Percentiles rank a stretch among this genome's conserved stretches.
These are phyloP conservation scores for Hoplodrina blanda DNA, from an alignment of 2,888 invertebrate species.

Conservation along the genomic window DNA sequence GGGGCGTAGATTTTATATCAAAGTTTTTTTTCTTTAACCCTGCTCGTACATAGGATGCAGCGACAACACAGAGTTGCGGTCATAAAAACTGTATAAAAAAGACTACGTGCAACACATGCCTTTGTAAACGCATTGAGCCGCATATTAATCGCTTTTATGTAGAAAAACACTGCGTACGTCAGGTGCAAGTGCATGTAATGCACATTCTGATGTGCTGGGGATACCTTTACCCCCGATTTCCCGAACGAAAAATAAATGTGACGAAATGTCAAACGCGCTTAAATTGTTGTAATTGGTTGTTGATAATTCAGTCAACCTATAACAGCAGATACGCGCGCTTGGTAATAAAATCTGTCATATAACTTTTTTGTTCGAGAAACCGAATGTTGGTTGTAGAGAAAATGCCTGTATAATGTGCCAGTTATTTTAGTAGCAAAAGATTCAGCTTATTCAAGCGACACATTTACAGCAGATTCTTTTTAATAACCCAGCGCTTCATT, in stretches of 20 bases:
- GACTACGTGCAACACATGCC: slow-evolving; percentile 68
- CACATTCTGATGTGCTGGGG: slow-evolving; percentile 34
- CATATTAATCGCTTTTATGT: slow-evolving; percentile 78
- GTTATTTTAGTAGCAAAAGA: neutral
- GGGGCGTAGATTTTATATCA: slow-evolving; percentile 41
- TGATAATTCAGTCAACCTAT: neutral
- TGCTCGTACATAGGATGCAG: slow-evolving; percentile 67
- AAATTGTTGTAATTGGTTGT: neutral
- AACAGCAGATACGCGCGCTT: too few species aligned
- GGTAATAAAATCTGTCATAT: too few species aligned
- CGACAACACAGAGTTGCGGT: slow-evolving; percentile 46
- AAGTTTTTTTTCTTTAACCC: slow-evolving; percentile 64
- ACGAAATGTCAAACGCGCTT: neutral
- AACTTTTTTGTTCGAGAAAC: too few species aligned
- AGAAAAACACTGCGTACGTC: slow-evolving; percentile 68
- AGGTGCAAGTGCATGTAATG: slow-evolving; percentile 11
- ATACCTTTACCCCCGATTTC: neutral
- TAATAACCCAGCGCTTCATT: slow-evolving; percentile 38
- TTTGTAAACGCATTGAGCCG: slow-evolving; percentile 81
- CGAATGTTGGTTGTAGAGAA: neutral
- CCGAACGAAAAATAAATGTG: neutral
- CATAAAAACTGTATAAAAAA: slow-evolving; percentile 77
- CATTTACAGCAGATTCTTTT: slow-evolving; percentile 14
- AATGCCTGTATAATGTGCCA: neutral
- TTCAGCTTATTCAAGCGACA: neutral